Base-by-base conservation (phyloP, 2,113 vertebrate species). In the Scophthalmus maximus region DNA sequence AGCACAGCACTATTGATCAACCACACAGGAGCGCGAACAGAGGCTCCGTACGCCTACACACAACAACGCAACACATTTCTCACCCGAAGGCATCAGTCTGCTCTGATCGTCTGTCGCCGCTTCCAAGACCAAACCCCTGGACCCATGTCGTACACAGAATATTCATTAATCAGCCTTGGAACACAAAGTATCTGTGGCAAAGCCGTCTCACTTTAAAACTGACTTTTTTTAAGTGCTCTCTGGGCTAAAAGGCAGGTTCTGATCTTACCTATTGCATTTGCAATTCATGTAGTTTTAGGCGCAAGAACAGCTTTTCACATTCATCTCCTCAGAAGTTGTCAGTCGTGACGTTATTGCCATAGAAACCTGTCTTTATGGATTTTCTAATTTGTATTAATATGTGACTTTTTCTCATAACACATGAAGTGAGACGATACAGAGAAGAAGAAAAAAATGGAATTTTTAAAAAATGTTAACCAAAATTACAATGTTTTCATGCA, bases 71-170 rank as follows among this genome's bases (percentile, higher is more conserved):
- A 22, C n/a, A 57, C 32, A 23, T 59, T 57, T 57, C 6, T 14
- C 56, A 25, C 10, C 34, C 20, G 18, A 57, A 34, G 30, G 30
- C 30, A 23, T 36, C 55, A 57, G 55, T 22, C 30, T 57, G 30
- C 55, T 57, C 6, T 59, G 20, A 38, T 59, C 56, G 17, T 11
- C 56, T 59, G 32, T 36, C 56, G 40, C n/a, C 17, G 22, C 22
- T 17, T 56, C 22, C 20, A 32, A 26, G 40, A 59, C 32, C 9
- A 12, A 59, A 40, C 23, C 56, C 25, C 56, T 8, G 25, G 7
- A 23, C n/a, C 2, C 56, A 59, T 40, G 55, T 57, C 30, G 23
- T 36, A 36, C 55, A 57, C 30, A 36, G 55, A 34, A 22, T 15
- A 22, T 40, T 59, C 12, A 59, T 40, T 25, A 40, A 23, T 12